These are phyloP conservation scores for Fukomys damarensis DNA, from an alignment of 2,113 vertebrate species.

Conservation along the genomic window DNA sequence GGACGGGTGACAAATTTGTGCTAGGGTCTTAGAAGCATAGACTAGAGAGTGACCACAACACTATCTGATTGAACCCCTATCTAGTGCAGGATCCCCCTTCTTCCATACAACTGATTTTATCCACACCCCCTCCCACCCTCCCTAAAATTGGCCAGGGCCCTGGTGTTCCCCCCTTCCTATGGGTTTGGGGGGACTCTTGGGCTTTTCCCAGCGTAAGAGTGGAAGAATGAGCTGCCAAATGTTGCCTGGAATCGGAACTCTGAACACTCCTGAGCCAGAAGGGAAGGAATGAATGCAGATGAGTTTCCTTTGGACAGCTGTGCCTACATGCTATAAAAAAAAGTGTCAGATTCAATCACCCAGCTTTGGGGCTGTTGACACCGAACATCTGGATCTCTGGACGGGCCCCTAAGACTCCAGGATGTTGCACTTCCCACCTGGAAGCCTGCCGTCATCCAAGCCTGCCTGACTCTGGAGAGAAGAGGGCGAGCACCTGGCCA, in stretches of 20 bases:
- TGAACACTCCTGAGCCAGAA: not conserved
- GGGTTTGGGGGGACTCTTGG: not conserved
- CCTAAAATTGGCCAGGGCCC: not conserved
- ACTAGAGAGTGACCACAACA: not conserved
- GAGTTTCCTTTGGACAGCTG: conserved; percentile 68
- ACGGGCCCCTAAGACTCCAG: conserved; percentile 43
- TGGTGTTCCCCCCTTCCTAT: not conserved
- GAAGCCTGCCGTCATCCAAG: conserved; percentile 42
- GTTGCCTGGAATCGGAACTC: conserved; percentile 28
- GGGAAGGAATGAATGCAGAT: not conserved
- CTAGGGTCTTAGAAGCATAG: not conserved
- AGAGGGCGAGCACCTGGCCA: conserved; percentile 45
- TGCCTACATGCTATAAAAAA: conserved; percentile 60
- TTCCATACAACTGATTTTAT: not conserved
- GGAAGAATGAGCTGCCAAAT: conserved; percentile 54
- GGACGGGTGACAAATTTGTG: not conserved
- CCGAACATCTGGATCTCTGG: conserved; percentile 75
- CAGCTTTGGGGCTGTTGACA: not conserved
- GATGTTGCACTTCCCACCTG: conserved; percentile 72
- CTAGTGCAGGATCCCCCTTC: not conserved
- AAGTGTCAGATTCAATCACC: conserved; percentile 72
- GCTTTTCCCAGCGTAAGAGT: not conserved
- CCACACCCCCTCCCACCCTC: not conserved
- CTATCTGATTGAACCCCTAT: not conserved
- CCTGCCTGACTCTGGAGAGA: not conserved